Evolutionary conservation across 2,888 invertebrate genomes (phyloP), one percentile per base, ranked within the genome.

Genomic region (Dioctria rufipes): DNA sequence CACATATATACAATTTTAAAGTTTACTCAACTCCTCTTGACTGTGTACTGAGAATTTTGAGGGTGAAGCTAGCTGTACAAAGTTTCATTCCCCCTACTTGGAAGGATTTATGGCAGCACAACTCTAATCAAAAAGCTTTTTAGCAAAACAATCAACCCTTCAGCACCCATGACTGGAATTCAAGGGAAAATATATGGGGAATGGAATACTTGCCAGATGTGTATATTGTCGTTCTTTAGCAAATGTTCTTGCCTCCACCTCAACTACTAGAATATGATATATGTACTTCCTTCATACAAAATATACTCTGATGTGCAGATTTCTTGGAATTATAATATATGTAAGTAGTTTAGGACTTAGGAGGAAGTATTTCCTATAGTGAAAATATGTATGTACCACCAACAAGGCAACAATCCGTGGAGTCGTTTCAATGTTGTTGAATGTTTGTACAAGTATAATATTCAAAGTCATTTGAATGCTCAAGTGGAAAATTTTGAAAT

Each of bases 71-170:
- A 25, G 69, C 49, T 37, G 37, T 46, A 49, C 49, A 13, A 43
- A 37, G 46, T 51, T 25, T 25, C 25, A 25, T 25, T 25, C 25
- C 49, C 25, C 49, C 11, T 46, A 13, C 42, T 46, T 49, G 69
- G 37, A 49, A 37, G 49, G 49, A 69, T 69, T 69, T 69, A 69
- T 69, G 37, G 11, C 49, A 46, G 37, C 69, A 37, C 49, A 49
- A 69, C 51, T 69, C 69, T 69, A 69, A 69, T 69, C 69, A 69
- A 69, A 69, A 69, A 69, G 69, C 69, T 69, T 69, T 49, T 69
- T 49, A 69, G 9, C 25, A 69, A 49, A 69, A 69, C 69, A 69
- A 69, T 49, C 49, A 67, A 43, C 67, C 46, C 42, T 13, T 67
- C 11, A 13, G n/a, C 67, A 69, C 11, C 69, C n/a, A 43, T 13